These are phyloP conservation scores for Dinoponera quadriceps DNA, from an alignment of 1,140 invertebrate genomes.

Conservation along the genomic window DNA sequence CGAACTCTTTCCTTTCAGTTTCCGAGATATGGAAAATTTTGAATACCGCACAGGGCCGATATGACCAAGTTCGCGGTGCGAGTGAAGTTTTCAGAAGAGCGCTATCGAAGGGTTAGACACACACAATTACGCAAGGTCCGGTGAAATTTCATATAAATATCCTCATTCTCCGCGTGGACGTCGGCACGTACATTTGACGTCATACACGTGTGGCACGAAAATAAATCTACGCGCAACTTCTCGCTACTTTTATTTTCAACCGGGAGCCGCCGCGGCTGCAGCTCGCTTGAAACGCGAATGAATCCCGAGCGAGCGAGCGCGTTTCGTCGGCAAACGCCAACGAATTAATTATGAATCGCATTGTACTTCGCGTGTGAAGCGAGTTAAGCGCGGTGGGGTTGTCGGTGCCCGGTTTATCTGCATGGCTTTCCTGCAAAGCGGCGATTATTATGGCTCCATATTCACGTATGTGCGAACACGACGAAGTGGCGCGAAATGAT, in stretches of 20 bases:
- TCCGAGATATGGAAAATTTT: too few species aligned
- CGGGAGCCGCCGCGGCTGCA: slow-evolving; percentile 6
- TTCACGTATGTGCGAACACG: slow-evolving; percentile 48
- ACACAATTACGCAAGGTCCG: too few species aligned
- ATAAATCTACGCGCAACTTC: background rate
- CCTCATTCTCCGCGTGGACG: background rate
- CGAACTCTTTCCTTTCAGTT: too few species aligned
- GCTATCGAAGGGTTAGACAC: too few species aligned
- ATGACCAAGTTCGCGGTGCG: too few species aligned
- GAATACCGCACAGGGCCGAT: too few species aligned
- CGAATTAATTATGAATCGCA: slow-evolving; percentile 59
- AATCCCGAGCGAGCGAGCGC: background rate
- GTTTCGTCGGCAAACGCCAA: slow-evolving; percentile 34
- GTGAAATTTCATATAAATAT: background rate
- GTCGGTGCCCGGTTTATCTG: slow-evolving; percentile 50
- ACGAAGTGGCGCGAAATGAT: slow-evolving; percentile 6
- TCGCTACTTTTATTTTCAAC: slow-evolving; percentile 39
- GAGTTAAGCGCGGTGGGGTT: slow-evolving; percentile 9
- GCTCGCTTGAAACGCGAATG: slow-evolving; percentile 1
- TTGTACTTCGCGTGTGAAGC: slow-evolving; percentile 47
- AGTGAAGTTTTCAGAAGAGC: too few species aligned
- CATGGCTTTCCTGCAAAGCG: slow-evolving; percentile 31
- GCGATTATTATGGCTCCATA: slow-evolving; percentile 30
- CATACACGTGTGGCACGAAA: background rate
- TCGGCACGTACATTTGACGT: background rate